Evolutionary conservation across 1,140 invertebrate genomes (phyloP).

Genomic region (Drosophila santomea): DNA sequence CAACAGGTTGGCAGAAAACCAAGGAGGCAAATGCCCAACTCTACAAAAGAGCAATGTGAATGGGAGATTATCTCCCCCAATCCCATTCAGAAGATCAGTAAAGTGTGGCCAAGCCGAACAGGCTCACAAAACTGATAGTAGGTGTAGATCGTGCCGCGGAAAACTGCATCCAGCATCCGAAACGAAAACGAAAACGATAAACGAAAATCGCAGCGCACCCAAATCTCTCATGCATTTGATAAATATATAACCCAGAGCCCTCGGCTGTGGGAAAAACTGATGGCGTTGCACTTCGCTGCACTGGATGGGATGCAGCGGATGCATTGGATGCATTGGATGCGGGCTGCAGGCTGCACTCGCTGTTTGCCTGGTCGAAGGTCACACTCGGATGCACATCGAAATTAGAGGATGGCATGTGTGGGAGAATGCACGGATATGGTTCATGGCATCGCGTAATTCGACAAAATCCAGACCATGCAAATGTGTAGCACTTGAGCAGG

Average conservation of each 20-base stretch:
- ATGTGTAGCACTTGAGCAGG: conserved; percentile 54
- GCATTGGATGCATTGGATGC: background rate
- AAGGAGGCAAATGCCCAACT: background rate
- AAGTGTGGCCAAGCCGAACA: conserved; percentile 33
- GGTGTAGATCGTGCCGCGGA: conserved; percentile 20
- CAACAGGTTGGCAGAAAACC: conserved; percentile 40
- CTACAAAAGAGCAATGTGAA: background rate
- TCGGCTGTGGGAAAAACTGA: conserved; percentile 9
- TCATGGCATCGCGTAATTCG: conserved; percentile 5
- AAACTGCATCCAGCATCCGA: conserved; percentile 32
- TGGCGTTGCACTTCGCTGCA: conserved; percentile 17
- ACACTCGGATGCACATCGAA: conserved; percentile 62
- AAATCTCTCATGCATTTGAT: conserved; percentile 37
- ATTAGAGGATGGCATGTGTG: conserved; percentile 30
- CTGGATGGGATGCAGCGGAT: conserved; percentile 19
- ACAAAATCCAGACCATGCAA: conserved; percentile 42
- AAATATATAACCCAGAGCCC: conserved; percentile 24
- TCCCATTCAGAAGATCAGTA: conserved; percentile 25
- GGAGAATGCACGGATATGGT: conserved; percentile 12
- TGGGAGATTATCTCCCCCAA: conserved; percentile 5
- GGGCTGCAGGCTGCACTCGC: conserved; percentile 24
- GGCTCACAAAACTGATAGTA: conserved; percentile 34
- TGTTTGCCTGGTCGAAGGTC: conserved; percentile 57
- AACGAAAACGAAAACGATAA: conserved; percentile 4
- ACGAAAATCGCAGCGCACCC: conserved; percentile 16